Percentiles rank a stretch among this genome's conserved stretches.
phyloP scores from a whole-genome alignment of 1,140 invertebrate genomes.

The Zaprionus gabonicus region DNA sequence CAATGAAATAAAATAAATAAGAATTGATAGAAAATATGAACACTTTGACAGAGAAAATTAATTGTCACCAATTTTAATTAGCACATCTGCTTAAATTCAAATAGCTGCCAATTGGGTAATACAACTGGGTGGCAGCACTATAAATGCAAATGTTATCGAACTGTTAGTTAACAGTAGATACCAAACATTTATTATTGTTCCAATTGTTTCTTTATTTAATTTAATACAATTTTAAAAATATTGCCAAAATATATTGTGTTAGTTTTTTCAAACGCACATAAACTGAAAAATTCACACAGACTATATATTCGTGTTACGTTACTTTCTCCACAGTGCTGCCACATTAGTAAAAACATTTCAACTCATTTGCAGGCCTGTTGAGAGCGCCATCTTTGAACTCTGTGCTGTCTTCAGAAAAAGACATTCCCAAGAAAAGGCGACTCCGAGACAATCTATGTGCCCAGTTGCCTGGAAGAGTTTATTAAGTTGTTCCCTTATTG shows the following conservation, averaged over 20 bases:
- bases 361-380: background rate
- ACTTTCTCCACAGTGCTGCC: background rate
- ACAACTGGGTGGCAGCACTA: background rate
- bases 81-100: background rate
- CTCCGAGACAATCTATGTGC: too few species aligned
- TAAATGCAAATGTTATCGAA: background rate
- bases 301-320: background rate
- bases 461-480: background rate
- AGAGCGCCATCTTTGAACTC: constrained; percentile 33
- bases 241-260: background rate
- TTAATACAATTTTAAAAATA: background rate
- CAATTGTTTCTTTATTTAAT: background rate
- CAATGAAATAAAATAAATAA: background rate
- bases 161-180: background rate
- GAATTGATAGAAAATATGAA: background rate
- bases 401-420: background rate
- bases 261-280: background rate
- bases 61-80: background rate
- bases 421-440: too few species aligned
- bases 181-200: background rate
- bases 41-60: background rate
- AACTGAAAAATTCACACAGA: background rate
- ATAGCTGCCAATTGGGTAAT: background rate
- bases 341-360: background rate
- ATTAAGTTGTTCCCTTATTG: background rate